phyloP scores from a whole-genome alignment of 2,797 vertebrate genomes.

The Echiichthys vipera region DNA sequence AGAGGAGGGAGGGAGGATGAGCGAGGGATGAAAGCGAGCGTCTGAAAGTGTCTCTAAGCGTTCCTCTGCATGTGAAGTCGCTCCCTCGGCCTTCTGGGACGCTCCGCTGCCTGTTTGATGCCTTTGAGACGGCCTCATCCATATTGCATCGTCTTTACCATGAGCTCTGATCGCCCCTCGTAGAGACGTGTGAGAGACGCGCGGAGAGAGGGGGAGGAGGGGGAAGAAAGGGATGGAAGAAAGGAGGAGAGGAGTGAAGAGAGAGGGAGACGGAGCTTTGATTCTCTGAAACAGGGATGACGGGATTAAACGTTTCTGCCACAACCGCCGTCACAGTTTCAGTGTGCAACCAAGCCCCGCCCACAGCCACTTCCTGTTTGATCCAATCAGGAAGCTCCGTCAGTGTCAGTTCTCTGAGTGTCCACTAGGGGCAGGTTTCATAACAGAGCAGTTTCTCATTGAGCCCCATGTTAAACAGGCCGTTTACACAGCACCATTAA shows the following conservation, averaged over 20 bases:
- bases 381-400: too few relatives aligned
- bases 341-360: too few relatives aligned
- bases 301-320: too few relatives aligned
- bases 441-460: too few relatives aligned
- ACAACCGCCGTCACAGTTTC: too few relatives aligned
- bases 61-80: slow-evolving; percentile 65
- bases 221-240: background rate
- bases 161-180: slow-evolving; percentile 68
- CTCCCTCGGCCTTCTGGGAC: slow-evolving; percentile 67
- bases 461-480: too few relatives aligned
- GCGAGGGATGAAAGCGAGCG: slow-evolving; percentile 48
- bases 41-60: slow-evolving; percentile 61
- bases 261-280: too few relatives aligned
- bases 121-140: slow-evolving; percentile 76
- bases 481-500: too few relatives aligned
- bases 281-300: too few relatives aligned
- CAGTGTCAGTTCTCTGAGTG: too few relatives aligned
- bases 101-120: slow-evolving; percentile 60
- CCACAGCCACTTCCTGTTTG: too few relatives aligned
- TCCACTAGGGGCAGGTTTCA: too few relatives aligned
- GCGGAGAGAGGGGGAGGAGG: slow-evolving; percentile 17
- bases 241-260: background rate
- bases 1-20: background rate
- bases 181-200: slow-evolving; percentile 50
- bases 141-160: slow-evolving; percentile 76